Evolutionary conservation across 30 jellyfish, hydroid and myxozoan genomes (phyloP), one percentile per base, ranked within the genome.

Genomic region (Hydra vulgaris): DNA sequence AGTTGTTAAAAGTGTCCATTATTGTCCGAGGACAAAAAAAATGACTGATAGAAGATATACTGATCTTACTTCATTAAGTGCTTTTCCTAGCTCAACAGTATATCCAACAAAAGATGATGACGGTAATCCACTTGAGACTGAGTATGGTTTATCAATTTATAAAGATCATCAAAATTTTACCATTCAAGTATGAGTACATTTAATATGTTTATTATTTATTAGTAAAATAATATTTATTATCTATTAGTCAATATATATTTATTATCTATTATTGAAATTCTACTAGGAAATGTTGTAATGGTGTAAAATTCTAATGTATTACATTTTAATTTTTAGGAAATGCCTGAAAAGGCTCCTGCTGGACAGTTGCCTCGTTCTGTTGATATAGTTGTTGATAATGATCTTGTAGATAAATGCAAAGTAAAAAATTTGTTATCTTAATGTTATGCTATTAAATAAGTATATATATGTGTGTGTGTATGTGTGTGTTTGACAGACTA

Each of bases 301-400:
- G n/a, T n/a, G n/a, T n/a, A n/a, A n/a, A n/a, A n/a, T n/a, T 40
- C 12, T 40, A 68, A 7, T 68, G 27, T 68, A 68, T 3, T n/a
- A 3, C 8, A 3, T 68, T 20, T n/a, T 20, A 16, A 7, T 70
- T 83, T 80, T 24, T 73, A 94, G 99, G 99, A 95, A 83, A 95
- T 95, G 99, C 99, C 99, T 0, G 99, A 95, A 68, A 95, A 95
- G 53, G 97, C 99, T 17, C 99, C 99, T 0, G 97, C 99, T 18
- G 99, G 99, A 0, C 99, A 88, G 73, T 73, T 95, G 66, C 99
- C 99, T 40, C 72, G 99, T 27, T 95, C 99, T 7, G 97, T 95
- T 8, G 97, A 95, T 81, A 86, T 95, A 71, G 90, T 95, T 12
- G 95, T 95, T 53, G 99, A 95, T 79, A 84, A 89, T 79, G 99